Evolutionary conservation across 2,888 invertebrate genomes (phyloP), one percentile per base, ranked within the genome.

Genomic region (Keiferia lycopersicella): DNA sequence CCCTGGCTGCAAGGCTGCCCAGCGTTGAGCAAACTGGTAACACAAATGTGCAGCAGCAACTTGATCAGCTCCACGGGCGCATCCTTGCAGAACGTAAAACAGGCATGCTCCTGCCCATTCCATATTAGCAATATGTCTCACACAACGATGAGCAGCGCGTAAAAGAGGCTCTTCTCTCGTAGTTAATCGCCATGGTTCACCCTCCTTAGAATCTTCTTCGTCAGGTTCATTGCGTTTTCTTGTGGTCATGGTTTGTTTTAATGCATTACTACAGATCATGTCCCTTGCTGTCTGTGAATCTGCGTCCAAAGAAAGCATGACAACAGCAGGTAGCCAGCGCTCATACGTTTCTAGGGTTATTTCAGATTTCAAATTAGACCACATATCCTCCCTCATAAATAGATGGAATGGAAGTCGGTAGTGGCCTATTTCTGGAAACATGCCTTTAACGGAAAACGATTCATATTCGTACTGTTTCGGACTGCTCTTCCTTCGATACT

Each of bases 61-160:
- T 81, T 92, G 92, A 74, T 92, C 92, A 30, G 91, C 92, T 30
- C 92, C 92, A 50, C 87, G 85, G n/a, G 87, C 82, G 72, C 90
- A 90, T 6, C 92, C 92, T 79, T 92, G 92, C 1, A 91, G 77
- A 30, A 92, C 91, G 69, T 91, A 91, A 70, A 92, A 92, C 48
- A 92, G 81, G 69, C 92, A 92, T 0, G 92, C 92, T 34, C 90
- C 92, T 20, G 92, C 92, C 92, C 92, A 92, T 79, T 92, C 92
- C 88, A 92, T 89, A 70, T 92, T 92, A 11, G 91, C 87, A 67
- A 92, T 92, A 66, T 90, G 83, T 64, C 83, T 81, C 1, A 91
- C 91, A 75, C 92, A 92, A 67, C 83, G 80, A 78, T 92, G 91
- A 7, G 92, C 92, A 34, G 89, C 83, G 26, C 89, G 84, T 48